A percentile compares a stretch with the other conserved stretches of the same genome.
Evolutionary conservation across 2,113 vertebrate species (phyloP).

Genomic region (human): DNA sequence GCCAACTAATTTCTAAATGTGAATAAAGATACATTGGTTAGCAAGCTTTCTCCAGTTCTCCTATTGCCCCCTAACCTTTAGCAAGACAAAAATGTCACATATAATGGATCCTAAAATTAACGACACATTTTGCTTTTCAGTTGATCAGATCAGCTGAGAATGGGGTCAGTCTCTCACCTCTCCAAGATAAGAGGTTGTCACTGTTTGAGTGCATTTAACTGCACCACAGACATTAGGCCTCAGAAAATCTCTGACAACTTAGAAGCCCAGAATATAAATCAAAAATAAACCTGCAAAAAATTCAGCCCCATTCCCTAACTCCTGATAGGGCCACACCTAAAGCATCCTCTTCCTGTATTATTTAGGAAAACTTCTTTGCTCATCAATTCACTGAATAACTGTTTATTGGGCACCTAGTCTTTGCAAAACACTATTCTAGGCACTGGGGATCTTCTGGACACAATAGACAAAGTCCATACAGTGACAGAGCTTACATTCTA

Average conservation of each 20-base stretch:
- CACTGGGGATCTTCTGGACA: not conserved
- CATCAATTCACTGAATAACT: not conserved
- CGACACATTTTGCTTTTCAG: conserved; percentile 61
- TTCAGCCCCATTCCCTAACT: not conserved
- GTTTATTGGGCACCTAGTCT: not conserved
- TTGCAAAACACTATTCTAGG: not conserved
- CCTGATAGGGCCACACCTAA: not conserved
- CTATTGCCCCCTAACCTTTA: conserved; percentile 50
- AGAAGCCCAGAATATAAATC: not conserved
- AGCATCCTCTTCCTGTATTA: not conserved
- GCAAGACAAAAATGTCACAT: conserved; percentile 62
- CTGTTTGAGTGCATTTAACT: not conserved
- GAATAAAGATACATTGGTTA: conserved; percentile 39
- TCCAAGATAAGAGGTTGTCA: conserved; percentile 55
- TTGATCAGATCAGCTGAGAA: conserved; percentile 60
- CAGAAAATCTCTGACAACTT: conserved; percentile 18
- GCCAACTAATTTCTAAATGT: conserved; percentile 58
- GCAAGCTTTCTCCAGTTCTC: conserved; percentile 13
- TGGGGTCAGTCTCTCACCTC: conserved; percentile 44
- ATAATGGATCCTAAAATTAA: conserved; percentile 72
- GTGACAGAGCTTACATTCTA: not conserved
- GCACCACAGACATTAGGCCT: conserved; percentile 2
- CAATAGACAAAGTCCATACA: not conserved
- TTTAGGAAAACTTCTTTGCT: not conserved
- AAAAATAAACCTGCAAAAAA: conserved; percentile 27